Conservation (phyloP, 1,140 invertebrate species). For the Zophobas morio region DNA sequence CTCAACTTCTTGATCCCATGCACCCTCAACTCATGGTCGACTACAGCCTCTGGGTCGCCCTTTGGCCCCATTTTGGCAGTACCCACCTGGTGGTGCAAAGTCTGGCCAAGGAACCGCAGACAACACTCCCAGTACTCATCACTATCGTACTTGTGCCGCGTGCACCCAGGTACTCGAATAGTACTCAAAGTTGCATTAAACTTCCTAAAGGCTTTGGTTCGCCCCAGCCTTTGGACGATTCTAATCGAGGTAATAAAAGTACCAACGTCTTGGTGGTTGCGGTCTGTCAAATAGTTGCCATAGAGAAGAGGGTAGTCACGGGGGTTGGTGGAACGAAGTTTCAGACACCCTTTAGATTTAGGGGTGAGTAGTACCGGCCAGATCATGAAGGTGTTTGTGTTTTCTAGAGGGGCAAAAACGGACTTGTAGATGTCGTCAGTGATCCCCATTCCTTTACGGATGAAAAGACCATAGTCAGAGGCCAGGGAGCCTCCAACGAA, state of each 20-base stretch:
- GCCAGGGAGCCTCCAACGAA: slow-evolving; percentile 65
- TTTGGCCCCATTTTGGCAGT: slow-evolving; percentile 75
- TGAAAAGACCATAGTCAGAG: slow-evolving; percentile 59
- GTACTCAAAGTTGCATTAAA: slow-evolving; percentile 64
- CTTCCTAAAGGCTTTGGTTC: slow-evolving; percentile 60
- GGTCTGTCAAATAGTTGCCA: slow-evolving; percentile 74
- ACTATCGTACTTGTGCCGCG: slow-evolving; percentile 61
- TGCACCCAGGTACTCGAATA: slow-evolving; percentile 67
- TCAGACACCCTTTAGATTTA: slow-evolving; percentile 73
- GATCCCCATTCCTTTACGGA: slow-evolving; percentile 49
- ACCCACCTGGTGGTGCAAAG: slow-evolving; percentile 70
- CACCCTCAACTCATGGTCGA: slow-evolving; percentile 71
- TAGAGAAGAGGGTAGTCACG: slow-evolving; percentile 75
- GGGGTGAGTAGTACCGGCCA: slow-evolving; percentile 82
- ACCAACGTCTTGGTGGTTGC: slow-evolving; percentile 64
- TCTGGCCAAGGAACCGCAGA: slow-evolving; percentile 60
- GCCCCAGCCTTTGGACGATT: slow-evolving; percentile 53
- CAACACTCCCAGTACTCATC: slow-evolving; percentile 72
- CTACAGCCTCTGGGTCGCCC: slow-evolving; percentile 70
- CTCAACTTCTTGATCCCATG: slow-evolving; percentile 70
- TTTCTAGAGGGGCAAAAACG: slow-evolving; percentile 64
- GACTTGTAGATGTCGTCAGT: slow-evolving; percentile 50
- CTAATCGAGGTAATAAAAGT: slow-evolving; percentile 63
- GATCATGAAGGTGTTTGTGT: slow-evolving; percentile 70
- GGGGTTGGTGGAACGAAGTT: slow-evolving; percentile 73